phyloP scores from a whole-genome alignment of 2,888 invertebrate species.

The Hemithea aestivaria region DNA sequence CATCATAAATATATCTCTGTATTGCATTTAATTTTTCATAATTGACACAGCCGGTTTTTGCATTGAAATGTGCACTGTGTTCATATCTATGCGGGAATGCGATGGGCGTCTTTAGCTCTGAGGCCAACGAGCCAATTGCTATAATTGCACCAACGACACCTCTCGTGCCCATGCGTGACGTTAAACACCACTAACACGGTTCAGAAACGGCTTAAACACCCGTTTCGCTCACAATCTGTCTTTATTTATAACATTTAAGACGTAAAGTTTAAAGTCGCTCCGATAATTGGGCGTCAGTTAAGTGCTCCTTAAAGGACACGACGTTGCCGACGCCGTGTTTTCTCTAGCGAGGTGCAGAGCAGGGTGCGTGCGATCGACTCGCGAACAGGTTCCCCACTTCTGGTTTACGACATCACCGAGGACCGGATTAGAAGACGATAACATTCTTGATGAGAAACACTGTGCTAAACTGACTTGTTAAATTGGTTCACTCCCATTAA shows the following conservation, averaged over 20 bases:
- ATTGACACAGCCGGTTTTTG: slow-evolving; percentile 2
- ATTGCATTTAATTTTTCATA: slow-evolving; percentile 2
- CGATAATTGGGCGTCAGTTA: slow-evolving; percentile 32
- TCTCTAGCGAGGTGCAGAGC: slow-evolving; percentile 54
- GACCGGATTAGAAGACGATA: slow-evolving; percentile 75
- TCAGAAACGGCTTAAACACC: slow-evolving; percentile 45
- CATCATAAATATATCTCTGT: slow-evolving; percentile 7
- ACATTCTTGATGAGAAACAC: slow-evolving; percentile 65
- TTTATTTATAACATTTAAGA: slow-evolving; percentile 34
- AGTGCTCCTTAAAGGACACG: slow-evolving; percentile 41
- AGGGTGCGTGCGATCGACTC: slow-evolving; percentile 62
- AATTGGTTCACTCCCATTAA: slow-evolving; percentile 60
- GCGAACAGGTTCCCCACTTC: slow-evolving; percentile 72
- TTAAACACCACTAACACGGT: slow-evolving; percentile 47
- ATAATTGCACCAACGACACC: slow-evolving; percentile 75
- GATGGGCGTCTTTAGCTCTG: slow-evolving; percentile 70
- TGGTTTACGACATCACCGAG: slow-evolving; percentile 70
- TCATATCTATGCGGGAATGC: slow-evolving; percentile 44
- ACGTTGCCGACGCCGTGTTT: slow-evolving; percentile 50
- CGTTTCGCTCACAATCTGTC: slow-evolving; percentile 33
- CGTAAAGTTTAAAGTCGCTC: slow-evolving; percentile 45
- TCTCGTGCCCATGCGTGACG: slow-evolving; percentile 70
- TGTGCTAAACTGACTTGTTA: slow-evolving; percentile 64
- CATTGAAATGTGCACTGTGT: slow-evolving; percentile 25
- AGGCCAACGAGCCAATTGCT: slow-evolving; percentile 75